Evolutionary conservation across 2,888 invertebrate species (phyloP), one percentile per base, ranked within the genome.

Genomic region (Villa cingulata): DNA sequence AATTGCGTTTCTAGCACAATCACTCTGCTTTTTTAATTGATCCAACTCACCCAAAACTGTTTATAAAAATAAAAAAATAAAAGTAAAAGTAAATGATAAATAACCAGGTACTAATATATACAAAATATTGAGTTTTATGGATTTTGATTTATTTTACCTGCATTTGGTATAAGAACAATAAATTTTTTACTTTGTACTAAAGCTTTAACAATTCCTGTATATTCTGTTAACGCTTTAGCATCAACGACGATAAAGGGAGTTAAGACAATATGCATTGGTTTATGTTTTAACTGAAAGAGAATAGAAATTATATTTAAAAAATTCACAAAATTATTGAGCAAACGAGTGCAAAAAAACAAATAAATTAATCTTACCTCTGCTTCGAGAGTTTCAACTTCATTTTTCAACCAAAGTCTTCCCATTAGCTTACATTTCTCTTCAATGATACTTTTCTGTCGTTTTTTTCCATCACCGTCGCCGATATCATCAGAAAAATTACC

Each of bases 231-330:
- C 10, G 84, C 84, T 52, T 84, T 82, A 1, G 86, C 78, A 68
- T 94, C 92, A 2, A 90, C 77, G n/a, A 90, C 89, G 37, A 94
- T 73, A 62, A 91, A 86, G 0, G 91, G 87, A 0, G 90, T 89
- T 60, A 84, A 75, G 2, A 79, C 60, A 52, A 67, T 59, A 23
- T 50, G 51, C n/a, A 43, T 44, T 12, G 55, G 52, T 37, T 51
- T 50, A 17, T 46, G 46, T 38, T 51, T 49, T 34, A 51, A 43
- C 46, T 49, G 40, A 29, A 43, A 47, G 29, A 32, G 39, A n/a
- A 38, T 7, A 41, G 15, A 40, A 15, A 17, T 5, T 10, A 19
- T 9, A 20, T 17, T 19, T 17, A n/a, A 9, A 38, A 17, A 34
- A 2, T 41, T 18, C n/a, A 6, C 4, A 38, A 17, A 34, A n/a